Base-by-base conservation (phyloP, 2,888 invertebrate genomes). In the Empis stercorea region DNA sequence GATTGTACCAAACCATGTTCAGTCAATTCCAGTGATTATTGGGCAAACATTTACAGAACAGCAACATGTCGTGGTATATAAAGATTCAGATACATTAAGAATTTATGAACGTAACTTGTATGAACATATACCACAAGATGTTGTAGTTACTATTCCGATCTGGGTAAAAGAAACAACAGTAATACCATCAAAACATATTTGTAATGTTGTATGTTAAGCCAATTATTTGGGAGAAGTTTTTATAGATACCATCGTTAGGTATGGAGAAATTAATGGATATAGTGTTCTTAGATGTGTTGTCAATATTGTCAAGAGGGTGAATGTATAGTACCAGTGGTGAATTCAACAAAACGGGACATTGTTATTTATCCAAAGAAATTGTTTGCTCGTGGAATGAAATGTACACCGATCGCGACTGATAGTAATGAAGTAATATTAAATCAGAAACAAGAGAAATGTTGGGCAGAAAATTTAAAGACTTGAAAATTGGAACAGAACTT, bases 21-120 rank as follows among this genome's bases (percentile, higher is more conserved):
- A 52, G 37, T 20, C 46, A 14, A 46, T 49, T 3, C 47, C 50
- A 41, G 38, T 47, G 10, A 39, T 50, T 15, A 32, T 50, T 10
- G 50, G 50, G 4, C 16, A 47, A 23, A 46, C 44, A 2, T 50
- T 46, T 13, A 49, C 47, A 1, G 52, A 48, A 36, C 34, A 39
- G 15, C 45, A 48, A 1, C 39, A 49, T 30, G 38, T 50, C 1
- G 20, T 46, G 14, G 48, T 43, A 4, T 32, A 46, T 3, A 48
- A 48, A 46, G 46, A 16, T 13, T 14, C 42, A 6, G 10, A 37
- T 13, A 30, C 17, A 2, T 30, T 48, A 4, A 34, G 16, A 20
- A 45, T 50, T 36, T 43, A 43, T 15, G 11, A 37, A 20, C 43
- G 43, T 14, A 34, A 37, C 1, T 20, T 14, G 20, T 10, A 11